Base-by-base conservation (phyloP, 2,797 vertebrate species). In the Neosilurus hyrtlii region DNA sequence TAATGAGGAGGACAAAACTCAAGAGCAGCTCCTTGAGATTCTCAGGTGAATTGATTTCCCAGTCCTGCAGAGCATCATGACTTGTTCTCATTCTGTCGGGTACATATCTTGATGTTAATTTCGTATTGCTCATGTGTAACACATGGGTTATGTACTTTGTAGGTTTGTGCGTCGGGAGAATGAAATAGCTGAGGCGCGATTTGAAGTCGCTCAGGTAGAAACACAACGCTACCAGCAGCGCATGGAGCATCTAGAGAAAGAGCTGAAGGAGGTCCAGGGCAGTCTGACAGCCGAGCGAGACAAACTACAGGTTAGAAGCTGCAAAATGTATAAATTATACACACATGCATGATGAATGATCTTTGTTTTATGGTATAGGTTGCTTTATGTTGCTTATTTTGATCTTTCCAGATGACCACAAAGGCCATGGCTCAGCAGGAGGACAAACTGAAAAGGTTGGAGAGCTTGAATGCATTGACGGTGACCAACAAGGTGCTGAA, bases 121-220 rank as follows among this genome's bases (percentile, higher is more conserved):
- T 12, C 52, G 16, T 78, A n/a, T 11, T 22, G 10, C 6, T 0
- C 15, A 22, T 20, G 10, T 52, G 5, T 9, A 43, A 35, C 22
- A 7, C n/a, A 22, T 2, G 14, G 4, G 24, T 52, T 18, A n/a
- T 4, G 5, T 51, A 15, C 4, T 7, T 35, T 84, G 43, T 77
- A 99, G 98, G 87, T 99, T 99, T 88, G 97, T 99, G 85, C 96
- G 98, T 15, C 92, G 97, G 78, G 98, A 99, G 89, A 99, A 99
- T 88, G 97, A 99, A 91, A 96, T 99, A 54, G 95, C 96, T 0
- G 98, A 99, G 91, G 97, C 97, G 0, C 95, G 95, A 35, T 97
- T 96, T 80, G 98, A 99, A 82, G 94, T 99, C 76, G 96, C 96
- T 0, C 96, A 97, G 84, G 97, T 97, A 49, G 98, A 99, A 84